These are phyloP conservation scores for Caenorhabditis sp. DNA, from an alignment of 2,888 invertebrate species.

Conservation along the genomic window DNA sequence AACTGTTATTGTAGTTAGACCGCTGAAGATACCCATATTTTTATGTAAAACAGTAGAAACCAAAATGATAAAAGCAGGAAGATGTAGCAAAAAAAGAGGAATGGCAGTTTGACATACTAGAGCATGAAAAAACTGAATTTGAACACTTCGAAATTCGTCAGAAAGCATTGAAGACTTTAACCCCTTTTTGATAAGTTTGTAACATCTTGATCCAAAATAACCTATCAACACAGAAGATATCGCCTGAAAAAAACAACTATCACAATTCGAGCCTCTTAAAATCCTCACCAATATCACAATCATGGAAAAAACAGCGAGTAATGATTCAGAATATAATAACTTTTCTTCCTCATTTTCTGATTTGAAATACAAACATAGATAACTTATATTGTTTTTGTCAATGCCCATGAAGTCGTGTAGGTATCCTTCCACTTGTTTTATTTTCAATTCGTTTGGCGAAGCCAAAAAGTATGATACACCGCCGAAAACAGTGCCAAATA, in stretches of 20 bases:
- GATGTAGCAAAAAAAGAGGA: conserved; percentile 8
- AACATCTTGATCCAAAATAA: conserved; percentile 9
- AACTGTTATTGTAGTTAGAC: conserved; percentile 9
- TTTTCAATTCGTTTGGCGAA: not conserved
- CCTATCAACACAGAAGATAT: no score
- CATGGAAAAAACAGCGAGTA: not conserved
- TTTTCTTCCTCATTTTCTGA: not conserved
- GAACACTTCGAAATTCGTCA: conserved; percentile 5
- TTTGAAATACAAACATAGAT: conserved; percentile 10
- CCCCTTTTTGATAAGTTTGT: not conserved
- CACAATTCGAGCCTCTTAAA: no score
- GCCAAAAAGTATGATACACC: not conserved
- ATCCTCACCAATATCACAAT: not conserved
- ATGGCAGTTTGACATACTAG: conserved; percentile 11
- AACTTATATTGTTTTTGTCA: conserved; percentile 10
- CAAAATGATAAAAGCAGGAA: conserved; percentile 7
- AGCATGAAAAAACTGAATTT: conserved; percentile 13
- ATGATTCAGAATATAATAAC: not conserved
- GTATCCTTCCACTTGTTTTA: conserved; percentile 10
- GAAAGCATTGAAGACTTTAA: not conserved
- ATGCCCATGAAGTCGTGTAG: conserved; percentile 8
- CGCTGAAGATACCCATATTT: conserved; percentile 6
- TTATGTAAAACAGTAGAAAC: not conserved
- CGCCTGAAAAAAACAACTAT: no score
- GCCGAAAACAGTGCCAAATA: not conserved